A percentile compares a stretch with the other conserved stretches of the same genome.
Evolutionary conservation across 2,888 invertebrate species (phyloP).

Genomic region (Caradrina clavipalpis): DNA sequence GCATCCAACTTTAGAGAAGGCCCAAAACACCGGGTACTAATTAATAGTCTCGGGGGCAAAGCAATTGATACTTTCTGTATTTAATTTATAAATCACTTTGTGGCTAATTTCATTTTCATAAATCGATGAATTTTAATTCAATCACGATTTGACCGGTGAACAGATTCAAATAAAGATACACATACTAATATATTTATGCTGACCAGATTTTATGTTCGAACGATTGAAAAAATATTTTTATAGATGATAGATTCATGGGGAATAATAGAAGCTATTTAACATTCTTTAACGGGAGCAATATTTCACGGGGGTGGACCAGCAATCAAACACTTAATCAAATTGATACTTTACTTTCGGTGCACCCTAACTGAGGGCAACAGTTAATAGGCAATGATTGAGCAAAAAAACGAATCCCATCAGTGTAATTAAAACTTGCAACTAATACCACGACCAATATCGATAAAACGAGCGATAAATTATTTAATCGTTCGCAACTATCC

Average conservation of each 20-base stretch:
- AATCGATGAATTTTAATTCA: not conserved
- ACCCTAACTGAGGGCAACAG: not conserved
- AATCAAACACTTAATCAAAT: too few species aligned
- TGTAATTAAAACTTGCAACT: conserved; percentile 22
- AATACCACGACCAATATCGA: conserved; percentile 9
- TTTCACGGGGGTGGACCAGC: too few species aligned
- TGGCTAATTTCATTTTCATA: conserved; percentile 17
- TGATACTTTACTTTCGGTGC: too few species aligned
- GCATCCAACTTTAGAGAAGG: conserved; percentile 43
- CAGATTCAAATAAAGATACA: too few species aligned
- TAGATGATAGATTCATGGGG: too few species aligned
- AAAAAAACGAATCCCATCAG: not conserved
- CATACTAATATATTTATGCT: too few species aligned
- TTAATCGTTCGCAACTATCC: conserved; percentile 14
- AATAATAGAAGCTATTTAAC: too few species aligned
- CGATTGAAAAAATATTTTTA: too few species aligned
- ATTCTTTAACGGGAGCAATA: too few species aligned
- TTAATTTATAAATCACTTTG: conserved; percentile 31
- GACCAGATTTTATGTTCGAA: too few species aligned
- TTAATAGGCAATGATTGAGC: not conserved
- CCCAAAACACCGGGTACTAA: conserved; percentile 39
- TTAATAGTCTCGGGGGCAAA: conserved; percentile 35
- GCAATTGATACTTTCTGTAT: conserved; percentile 49
- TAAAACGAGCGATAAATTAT: conserved; percentile 34
- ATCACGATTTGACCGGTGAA: too few species aligned